Evolutionary conservation across 2,113 vertebrate genomes (phyloP).

Genomic region (Galbula dea): DNA sequence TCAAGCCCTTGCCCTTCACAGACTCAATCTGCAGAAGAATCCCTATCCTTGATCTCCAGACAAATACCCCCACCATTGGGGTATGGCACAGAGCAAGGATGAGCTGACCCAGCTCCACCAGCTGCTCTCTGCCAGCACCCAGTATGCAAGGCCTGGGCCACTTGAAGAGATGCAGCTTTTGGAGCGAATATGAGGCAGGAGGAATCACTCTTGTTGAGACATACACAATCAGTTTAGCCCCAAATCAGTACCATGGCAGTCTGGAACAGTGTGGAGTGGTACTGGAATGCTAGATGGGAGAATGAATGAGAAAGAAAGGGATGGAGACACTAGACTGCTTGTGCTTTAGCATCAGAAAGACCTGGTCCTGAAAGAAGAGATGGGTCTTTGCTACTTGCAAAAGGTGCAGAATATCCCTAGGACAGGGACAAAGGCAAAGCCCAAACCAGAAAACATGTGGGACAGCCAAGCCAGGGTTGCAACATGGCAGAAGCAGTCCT

Average conservation of each 20-base stretch:
- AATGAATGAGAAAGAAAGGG: not conserved
- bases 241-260: not conserved
- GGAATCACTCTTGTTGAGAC: not conserved
- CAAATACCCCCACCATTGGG: not conserved
- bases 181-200: not conserved
- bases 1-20: not conserved
- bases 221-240: not conserved
- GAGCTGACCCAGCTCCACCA: not conserved
- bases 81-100: not conserved
- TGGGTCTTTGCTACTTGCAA: not conserved
- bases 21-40: not conserved
- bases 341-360: not conserved
- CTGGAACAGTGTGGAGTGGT: not conserved
- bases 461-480: accelerated
- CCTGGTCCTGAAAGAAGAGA: not conserved
- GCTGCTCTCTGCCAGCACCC: not conserved
- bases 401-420: not conserved
- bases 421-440: not conserved
- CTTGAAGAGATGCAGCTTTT: not conserved
- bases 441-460: not conserved
- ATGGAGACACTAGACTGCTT: too few relatives aligned
- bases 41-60: not conserved
- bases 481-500: not conserved
- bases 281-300: not conserved
- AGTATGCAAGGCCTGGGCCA: accelerated